phyloP scores from a whole-genome alignment of 2,888 invertebrate genomes.

The Bellardia pandia region DNA sequence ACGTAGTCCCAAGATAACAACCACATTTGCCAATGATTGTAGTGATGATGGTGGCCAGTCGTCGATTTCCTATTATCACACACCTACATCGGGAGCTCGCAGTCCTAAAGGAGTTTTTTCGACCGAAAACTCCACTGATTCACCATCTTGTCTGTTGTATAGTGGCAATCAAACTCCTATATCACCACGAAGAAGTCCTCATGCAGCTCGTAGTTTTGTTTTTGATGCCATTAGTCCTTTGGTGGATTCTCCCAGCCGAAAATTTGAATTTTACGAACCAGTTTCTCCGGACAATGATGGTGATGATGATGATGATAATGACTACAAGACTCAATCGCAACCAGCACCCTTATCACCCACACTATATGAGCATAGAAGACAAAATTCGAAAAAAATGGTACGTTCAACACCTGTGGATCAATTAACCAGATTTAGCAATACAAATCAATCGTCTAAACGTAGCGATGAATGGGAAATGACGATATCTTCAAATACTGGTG shows the following conservation, averaged over 20 bases:
- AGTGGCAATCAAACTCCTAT: slow-evolving; percentile 75
- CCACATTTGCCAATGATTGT: slow-evolving; percentile 82
- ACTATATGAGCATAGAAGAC: slow-evolving; percentile 76
- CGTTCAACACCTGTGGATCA: slow-evolving; percentile 74
- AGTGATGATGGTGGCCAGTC: slow-evolving; percentile 79
- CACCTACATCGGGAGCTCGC: slow-evolving; percentile 79
- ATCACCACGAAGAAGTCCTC: slow-evolving; percentile 84
- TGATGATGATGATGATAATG: slow-evolving; percentile 42
- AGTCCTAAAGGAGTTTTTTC: slow-evolving; percentile 77
- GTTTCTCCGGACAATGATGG: slow-evolving; percentile 81
- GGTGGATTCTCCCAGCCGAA: slow-evolving; percentile 76
- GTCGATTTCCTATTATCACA: slow-evolving; percentile 81
- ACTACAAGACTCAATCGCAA: slow-evolving; percentile 75
- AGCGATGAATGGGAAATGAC: slow-evolving; percentile 80
- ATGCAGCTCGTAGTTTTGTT: slow-evolving; percentile 86
- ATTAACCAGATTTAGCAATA: slow-evolving; percentile 47
- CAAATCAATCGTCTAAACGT: slow-evolving; percentile 51
- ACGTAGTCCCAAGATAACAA: slow-evolving; percentile 83
- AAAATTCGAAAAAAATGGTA: slow-evolving; percentile 77
- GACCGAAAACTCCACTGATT: slow-evolving; percentile 78
- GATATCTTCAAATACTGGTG: slow-evolving; percentile 59
- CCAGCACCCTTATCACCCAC: slow-evolving; percentile 76
- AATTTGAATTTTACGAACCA: slow-evolving; percentile 83
- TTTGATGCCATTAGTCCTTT: slow-evolving; percentile 85
- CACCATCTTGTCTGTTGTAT: slow-evolving; percentile 74